Evolutionary conservation across 1,140 invertebrate species (phyloP), one percentile per base, ranked within the genome.

Genomic region (Micrasema longulum): DNA sequence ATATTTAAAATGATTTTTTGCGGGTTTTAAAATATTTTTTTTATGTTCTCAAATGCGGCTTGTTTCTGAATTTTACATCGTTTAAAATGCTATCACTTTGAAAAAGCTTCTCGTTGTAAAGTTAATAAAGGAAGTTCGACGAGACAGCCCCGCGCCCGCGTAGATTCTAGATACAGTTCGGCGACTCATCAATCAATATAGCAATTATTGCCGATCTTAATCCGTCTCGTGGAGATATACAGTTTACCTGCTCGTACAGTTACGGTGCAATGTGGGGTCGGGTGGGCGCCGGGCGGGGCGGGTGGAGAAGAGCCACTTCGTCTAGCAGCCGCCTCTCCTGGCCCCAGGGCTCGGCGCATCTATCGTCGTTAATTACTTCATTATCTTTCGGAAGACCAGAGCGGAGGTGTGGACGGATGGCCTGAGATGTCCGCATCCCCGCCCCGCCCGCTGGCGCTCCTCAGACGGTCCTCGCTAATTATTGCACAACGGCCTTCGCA

Each of bases 341-440:
- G 23, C 18, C 23, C 23, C 41, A 1, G 14, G 36, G 45, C 18
- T 1, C 22, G 62, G 18, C n/a, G n/a, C n/a, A 53, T 69, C 53
- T 23, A 69, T 57, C 55, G 20, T 41, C 48, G 31, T 18, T 71
- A 71, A 71, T 71, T 64, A 48, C 45, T 36, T 71, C 64, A 71
- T 71, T 55, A 71, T 65, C 47, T 65, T 65, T 65, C 64, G 47
- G 47, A 64, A 64, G 35, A 63, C 16, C 31, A 36, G 26, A n/a
- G 26, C 31, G n/a, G 53, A 3, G 18, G 52, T n/a, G n/a, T n/a
- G n/a, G 52, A 55, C 6, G 1, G 53, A 36, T 38, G 26, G 53
- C 11, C n/a, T 14, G 31, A n/a, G 16, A 14, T 16, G 26, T 38
- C 53, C 53, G 53, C 23, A 31, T 23, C 26, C 26, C 23, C 26